Base-by-base conservation (phyloP, 2,797 vertebrate genomes). In the Myiotriccus ornatus region DNA sequence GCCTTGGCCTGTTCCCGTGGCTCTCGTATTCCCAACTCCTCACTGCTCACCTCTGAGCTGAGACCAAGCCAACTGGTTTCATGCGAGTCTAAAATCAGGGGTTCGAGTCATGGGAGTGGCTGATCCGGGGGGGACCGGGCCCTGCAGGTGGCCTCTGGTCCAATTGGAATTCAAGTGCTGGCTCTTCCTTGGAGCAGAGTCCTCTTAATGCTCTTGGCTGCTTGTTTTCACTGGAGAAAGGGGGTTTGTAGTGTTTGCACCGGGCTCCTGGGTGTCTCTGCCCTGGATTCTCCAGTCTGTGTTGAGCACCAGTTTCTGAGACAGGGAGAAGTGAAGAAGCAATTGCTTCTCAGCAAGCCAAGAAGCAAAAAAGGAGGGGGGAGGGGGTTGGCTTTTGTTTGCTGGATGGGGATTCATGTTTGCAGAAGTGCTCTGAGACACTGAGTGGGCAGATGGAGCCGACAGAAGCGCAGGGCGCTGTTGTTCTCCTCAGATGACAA, bases 281-380 rank as follows among this genome's bases (percentile, higher is more conserved):
- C 12, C 30, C 10, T 35, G 30, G 20, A 19, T 59, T 56, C 21
- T 55, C 24, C 46, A 0, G 0, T 2, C 12, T 13, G 32, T 18
- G 34, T 5, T 11, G 2, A 41, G 21, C 46, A 13, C 4, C 0
- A 0, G 3, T 32, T 82, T 46, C 34, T 4, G 13, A 80, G 64
- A 5, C 10, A 2, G 0, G 3, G n/a, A 43, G 25, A 74, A 39
- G 10, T 2, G 32, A 67, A 59, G 71, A 46, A 73, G 18, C 19
- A 53, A 3, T 43, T 84, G 39, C 39, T 77, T 80, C 70, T 44
- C 78, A 80, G n/a, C 18, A 23, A 89, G 41, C 56, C 30, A 27
- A 9, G 67, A 52, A 64, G 30, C 52, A 18, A 4, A 30, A 14
- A 11, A 8, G 24, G n/a, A n/a, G n/a, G n/a, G n/a, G n/a, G n/a